Evolutionary conservation across 2,888 invertebrate genomes (phyloP).

Genomic region (Nephrotoma flavescens): DNA sequence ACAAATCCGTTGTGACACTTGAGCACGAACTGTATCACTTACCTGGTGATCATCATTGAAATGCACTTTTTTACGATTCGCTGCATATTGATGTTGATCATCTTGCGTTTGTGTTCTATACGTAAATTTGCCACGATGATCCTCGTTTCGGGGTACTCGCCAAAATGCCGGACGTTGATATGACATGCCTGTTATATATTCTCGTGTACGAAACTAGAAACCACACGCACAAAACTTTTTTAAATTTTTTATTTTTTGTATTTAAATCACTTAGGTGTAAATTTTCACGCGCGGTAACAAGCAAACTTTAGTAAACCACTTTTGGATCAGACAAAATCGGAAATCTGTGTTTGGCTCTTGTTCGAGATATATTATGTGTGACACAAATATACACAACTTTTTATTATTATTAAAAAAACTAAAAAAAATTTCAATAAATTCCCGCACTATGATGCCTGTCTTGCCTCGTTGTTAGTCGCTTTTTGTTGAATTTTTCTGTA

Average conservation of each 20-base stretch:
- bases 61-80: conserved; percentile 33
- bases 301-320: neutral
- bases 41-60: conserved; percentile 23
- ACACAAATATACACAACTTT: neutral
- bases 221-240: neutral
- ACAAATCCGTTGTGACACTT: no score
- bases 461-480: conserved; percentile 1
- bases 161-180: conserved; percentile 50
- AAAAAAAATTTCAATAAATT: neutral
- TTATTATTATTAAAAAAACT: neutral
- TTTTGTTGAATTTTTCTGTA: neutral
- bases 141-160: conserved; percentile 36
- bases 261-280: neutral
- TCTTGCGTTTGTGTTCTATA: conserved; percentile 23
- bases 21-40: neutral
- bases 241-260: neutral
- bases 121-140: neutral
- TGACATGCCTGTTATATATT: conserved; percentile 17
- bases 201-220: neutral
- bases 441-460: neutral
- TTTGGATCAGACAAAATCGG: neutral
- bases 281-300: neutral
- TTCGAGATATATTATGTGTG: neutral
- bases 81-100: conserved; percentile 11
- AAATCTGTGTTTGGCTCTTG: neutral